Evolutionary conservation across 2,113 vertebrate genomes (phyloP), one percentile per base, ranked within the genome.

Genomic region (Lepus americanus): DNA sequence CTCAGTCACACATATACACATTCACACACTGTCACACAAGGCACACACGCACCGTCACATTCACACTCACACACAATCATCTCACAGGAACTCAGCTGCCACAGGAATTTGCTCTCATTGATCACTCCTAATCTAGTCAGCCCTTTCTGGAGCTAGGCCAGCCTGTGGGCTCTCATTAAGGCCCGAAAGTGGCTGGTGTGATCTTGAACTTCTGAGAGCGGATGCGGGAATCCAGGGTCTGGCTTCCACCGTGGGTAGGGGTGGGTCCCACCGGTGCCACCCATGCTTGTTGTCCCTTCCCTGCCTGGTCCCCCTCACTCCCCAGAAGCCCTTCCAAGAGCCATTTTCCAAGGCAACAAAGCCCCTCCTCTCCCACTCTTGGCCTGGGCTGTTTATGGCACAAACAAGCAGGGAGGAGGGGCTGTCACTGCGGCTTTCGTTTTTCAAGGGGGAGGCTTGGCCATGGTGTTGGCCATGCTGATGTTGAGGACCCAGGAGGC

Each of bases 181-280:
- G 55, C 36, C 31, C 61, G 72, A 36, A 67, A 67, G 61, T 36
- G 79, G 83, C 76, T 55, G 27, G 17, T 31, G 11, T 11, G 69
- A 49, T 5, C 22, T 39, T 36, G 31, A 82, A 84, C 88, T 69
- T 74, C 20, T n/a, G 14, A 61, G 69, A 64, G n/a, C 53, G 8
- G 53, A 51, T 0, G 0, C 11, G 2, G 6, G 80, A 70, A 27
- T 9, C 55, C 13, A 4, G 69, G 22, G 9, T 29, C 7, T 0
- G 2, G 53, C 19, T 87, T 55, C 9, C 19, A 4, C 20, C 70
- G 76, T 59, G n/a, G 27, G 23, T 0, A 3, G 33, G 10, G 49
- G 33, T 0, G 2, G 53, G 16, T 6, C 33, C 59, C 44, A 8
- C 36, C 27, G 25, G 44, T 44, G 29, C 33, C 0, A 6, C 5